Conservation (phyloP, 2,113 vertebrate species). For the Cepphus grylle region DNA sequence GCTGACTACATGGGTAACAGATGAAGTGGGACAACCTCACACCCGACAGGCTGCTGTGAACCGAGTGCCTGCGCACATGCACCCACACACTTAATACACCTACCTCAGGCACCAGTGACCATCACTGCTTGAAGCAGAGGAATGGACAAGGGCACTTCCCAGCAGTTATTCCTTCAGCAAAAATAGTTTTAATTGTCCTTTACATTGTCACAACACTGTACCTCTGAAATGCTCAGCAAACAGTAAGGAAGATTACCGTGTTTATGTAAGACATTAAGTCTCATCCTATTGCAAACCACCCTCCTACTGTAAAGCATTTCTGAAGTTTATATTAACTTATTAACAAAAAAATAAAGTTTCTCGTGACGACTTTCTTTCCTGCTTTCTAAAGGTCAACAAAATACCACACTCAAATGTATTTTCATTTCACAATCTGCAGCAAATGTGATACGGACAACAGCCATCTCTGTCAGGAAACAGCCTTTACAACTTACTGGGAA, state of each 20-base stretch:
- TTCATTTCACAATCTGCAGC: neutral
- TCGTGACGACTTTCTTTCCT: neutral
- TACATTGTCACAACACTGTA: neutral
- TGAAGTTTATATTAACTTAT: neutral
- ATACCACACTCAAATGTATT: neutral
- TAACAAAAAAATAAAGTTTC: neutral
- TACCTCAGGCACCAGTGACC: neutral
- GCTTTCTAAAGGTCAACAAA: neutral
- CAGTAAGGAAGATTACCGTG: neutral
- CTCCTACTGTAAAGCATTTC: neutral
- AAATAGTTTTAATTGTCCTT: neutral
- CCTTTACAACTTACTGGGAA: neutral
- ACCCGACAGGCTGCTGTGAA: neutral
- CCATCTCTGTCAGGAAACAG: neutral
- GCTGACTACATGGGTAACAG: neutral
- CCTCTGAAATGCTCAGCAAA: neutral
- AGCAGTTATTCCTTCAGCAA: neutral
- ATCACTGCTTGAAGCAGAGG: neutral
- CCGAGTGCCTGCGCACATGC: rapidly evolving
- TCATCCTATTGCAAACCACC: neutral
- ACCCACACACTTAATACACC: neutral
- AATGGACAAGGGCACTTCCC: neutral
- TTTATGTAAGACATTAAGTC: neutral
- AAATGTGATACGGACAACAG: neutral
- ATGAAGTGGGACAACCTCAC: neutral